Conservation (phyloP, 1,140 invertebrate species). For the Drosophila suzukii region DNA sequence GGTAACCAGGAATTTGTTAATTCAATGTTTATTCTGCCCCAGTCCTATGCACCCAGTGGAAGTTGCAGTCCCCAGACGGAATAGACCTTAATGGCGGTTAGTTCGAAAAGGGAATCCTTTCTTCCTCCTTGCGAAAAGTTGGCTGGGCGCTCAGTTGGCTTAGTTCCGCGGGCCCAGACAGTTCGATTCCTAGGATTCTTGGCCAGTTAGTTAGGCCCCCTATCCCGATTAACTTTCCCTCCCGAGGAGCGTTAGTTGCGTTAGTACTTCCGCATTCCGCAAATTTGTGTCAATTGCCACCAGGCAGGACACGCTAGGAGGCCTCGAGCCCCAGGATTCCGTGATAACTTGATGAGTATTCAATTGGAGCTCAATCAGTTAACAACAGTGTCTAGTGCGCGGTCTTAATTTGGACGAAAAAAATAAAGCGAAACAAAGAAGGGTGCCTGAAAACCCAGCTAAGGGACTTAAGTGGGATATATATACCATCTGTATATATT, state of each 20-base stretch:
- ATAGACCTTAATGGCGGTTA: constrained; percentile 55
- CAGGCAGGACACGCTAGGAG: constrained; percentile 42
- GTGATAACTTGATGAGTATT: constrained; percentile 68
- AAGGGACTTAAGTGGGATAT: constrained; percentile 3
- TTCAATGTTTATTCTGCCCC: constrained; percentile 80
- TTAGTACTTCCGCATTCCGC: constrained; percentile 70
- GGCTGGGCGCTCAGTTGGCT: constrained; percentile 61
- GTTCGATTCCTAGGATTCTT: constrained; percentile 27
- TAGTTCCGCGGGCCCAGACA: constrained; percentile 47
- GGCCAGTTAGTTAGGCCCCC: constrained; percentile 7
- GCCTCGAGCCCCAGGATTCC: constrained; percentile 29
- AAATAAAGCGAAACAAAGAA: constrained; percentile 4
- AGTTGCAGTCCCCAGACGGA: constrained; percentile 51
- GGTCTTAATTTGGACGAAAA: constrained; percentile 26
- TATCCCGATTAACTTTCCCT: constrained; percentile 36
- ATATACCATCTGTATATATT: neutral
- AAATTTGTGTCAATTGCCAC: constrained; percentile 78
- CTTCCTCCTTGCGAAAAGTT: constrained; percentile 41
- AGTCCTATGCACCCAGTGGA: constrained; percentile 9
- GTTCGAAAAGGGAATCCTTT: constrained; percentile 52
- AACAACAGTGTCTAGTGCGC: constrained; percentile 58
- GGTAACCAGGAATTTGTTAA: constrained; percentile 84
- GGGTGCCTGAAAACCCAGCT: constrained; percentile 2
- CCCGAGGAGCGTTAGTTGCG: constrained; percentile 56
- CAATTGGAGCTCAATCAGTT: constrained; percentile 77